A percentile compares a stretch with the other conserved stretches of the same genome.
Evolutionary conservation across 2,888 invertebrate species (phyloP).

Genomic region (Diogma glabrata): DNA sequence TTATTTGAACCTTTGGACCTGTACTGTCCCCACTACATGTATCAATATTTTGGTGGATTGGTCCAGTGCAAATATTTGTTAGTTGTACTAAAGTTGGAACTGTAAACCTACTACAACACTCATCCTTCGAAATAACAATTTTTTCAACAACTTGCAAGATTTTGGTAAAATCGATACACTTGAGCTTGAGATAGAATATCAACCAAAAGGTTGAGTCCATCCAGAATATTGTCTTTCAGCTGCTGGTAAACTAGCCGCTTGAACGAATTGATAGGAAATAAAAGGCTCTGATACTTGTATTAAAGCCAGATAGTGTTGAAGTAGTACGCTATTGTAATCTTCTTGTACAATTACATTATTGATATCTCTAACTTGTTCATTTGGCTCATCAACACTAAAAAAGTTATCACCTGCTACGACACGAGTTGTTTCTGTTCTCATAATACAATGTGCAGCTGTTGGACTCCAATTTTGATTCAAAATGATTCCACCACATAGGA

Average conservation of each 20-base stretch:
- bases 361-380: not conserved
- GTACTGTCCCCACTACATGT: not conserved
- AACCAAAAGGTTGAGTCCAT: not conserved
- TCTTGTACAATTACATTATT: not conserved
- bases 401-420: not conserved
- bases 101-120: not conserved
- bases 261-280: not conserved
- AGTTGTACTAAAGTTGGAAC: too few relatives aligned
- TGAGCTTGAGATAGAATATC: not conserved
- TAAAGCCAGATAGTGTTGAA: too few relatives aligned
- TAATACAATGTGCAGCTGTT: not conserved
- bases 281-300: not conserved
- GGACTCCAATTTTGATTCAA: not conserved
- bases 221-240: not conserved
- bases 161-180: not conserved
- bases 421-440: not conserved
- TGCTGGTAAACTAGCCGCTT: not conserved
- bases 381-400: not conserved
- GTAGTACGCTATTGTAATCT: constrained; percentile 1
- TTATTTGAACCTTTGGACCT: not conserved
- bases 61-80: not conserved
- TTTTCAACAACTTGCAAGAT: constrained; percentile 4
- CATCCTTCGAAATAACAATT: not conserved
- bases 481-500: constrained; percentile 1
- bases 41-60: not conserved